phyloP scores from a whole-genome alignment of 2,113 vertebrate species.

The Grallaria varia region DNA sequence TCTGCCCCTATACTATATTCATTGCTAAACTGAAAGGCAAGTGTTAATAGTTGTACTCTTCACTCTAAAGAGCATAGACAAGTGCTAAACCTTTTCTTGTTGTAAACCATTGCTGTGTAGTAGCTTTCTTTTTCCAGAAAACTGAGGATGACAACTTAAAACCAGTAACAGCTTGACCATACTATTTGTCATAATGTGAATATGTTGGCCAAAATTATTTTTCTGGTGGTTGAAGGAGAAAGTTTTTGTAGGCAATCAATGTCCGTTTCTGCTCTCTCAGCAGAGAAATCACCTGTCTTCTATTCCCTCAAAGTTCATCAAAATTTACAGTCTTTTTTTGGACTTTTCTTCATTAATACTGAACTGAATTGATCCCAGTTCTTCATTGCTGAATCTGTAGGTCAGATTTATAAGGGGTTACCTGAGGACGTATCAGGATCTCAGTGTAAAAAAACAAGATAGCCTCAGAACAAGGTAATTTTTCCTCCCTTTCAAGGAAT shows the following conservation, averaged over 20 bases:
- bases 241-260: neutral
- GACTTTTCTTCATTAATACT: neutral
- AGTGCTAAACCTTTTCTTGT: neutral
- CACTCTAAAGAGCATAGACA: neutral
- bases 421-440: neutral
- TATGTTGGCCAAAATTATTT: neutral
- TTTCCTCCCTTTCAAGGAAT: neutral
- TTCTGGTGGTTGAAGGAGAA: neutral
- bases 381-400: neutral
- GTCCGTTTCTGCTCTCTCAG: neutral
- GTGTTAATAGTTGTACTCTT: neutral
- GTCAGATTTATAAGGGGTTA: neutral
- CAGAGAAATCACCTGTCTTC: neutral
- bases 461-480: neutral
- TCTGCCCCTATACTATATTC: neutral
- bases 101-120: neutral
- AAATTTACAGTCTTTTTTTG: neutral
- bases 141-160: neutral
- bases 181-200: neutral
- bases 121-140: neutral
- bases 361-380: neutral
- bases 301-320: neutral
- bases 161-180: neutral
- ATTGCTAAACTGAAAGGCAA: neutral
- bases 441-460: neutral